phyloP scores from a whole-genome alignment of 2,113 vertebrate genomes.

The Cairina moschata region DNA sequence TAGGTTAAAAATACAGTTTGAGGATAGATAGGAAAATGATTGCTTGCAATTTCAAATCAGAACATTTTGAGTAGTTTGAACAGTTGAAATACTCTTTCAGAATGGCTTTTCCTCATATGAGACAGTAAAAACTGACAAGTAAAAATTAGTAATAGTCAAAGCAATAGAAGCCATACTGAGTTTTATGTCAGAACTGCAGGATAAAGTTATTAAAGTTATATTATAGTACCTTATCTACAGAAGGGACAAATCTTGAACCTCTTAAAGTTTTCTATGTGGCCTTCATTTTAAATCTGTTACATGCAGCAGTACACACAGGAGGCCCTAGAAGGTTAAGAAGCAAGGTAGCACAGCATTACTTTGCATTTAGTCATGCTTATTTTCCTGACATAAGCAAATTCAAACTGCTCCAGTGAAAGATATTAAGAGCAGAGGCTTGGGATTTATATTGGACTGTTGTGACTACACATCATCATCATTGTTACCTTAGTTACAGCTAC shows the following conservation, averaged over 20 bases:
- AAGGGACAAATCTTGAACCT: not conserved
- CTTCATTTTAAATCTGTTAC: not conserved
- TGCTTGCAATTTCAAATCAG: not conserved
- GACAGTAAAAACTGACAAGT: not conserved
- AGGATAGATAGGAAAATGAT: not conserved
- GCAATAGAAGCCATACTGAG: not conserved
- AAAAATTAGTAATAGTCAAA: not conserved
- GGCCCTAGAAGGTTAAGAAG: not conserved
- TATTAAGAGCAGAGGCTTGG: not conserved
- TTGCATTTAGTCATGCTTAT: not conserved
- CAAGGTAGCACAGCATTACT: not conserved
- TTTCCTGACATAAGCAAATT: constrained; percentile 20
- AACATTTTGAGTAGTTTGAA: not conserved
- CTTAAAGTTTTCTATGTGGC: not conserved
- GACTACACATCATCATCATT: not conserved
- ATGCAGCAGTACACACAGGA: not conserved
- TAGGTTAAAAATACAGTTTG: not conserved
- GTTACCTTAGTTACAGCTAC: not conserved
- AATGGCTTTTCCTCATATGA: not conserved
- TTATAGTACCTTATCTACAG: not conserved
- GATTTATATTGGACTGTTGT: not conserved
- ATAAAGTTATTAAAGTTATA: not conserved
- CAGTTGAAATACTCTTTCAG: not conserved
- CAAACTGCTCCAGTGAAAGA: not conserved
- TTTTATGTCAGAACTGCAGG: not conserved